Percentiles rank a stretch among this genome's conserved stretches.
These are phyloP conservation scores for Pipa parva DNA, from an alignment of 2,113 vertebrate species.

Conservation along the genomic window DNA sequence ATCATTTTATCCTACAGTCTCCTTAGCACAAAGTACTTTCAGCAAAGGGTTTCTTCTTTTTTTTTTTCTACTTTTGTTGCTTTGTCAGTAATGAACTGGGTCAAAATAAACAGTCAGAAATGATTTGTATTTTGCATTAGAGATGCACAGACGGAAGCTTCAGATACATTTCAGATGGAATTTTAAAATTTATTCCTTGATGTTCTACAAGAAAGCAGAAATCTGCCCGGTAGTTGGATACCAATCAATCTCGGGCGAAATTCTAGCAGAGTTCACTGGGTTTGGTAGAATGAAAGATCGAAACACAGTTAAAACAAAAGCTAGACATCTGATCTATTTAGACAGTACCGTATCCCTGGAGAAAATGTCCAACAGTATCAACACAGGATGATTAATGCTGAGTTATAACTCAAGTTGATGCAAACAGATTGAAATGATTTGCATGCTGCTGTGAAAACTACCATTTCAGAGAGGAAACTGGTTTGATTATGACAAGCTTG, in stretches of 20 bases:
- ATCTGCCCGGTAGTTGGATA: not conserved
- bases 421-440: conserved; percentile 10
- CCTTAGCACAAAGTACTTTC: too few species aligned
- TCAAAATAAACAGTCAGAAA: too few species aligned
- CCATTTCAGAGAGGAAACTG: too few species aligned
- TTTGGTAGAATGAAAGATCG: not conserved
- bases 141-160: not conserved
- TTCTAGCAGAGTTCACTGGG: not conserved
- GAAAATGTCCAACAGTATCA: not conserved
- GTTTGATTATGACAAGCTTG: too few species aligned
- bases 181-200: not conserved
- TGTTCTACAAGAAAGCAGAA: not conserved
- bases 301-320: conserved; percentile 5
- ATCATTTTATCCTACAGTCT: too few species aligned
- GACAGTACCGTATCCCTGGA: conserved; percentile 1
- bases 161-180: not conserved
- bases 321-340: not conserved
- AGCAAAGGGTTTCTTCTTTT: too few species aligned
- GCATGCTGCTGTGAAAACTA: not conserved
- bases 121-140: too few species aligned
- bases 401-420: not conserved
- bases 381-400: not conserved
- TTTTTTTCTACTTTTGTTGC: too few species aligned
- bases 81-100: too few species aligned
- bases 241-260: not conserved